phyloP scores from a whole-genome alignment of 2,797 vertebrate genomes.

The Xiphophorus birchmanni region DNA sequence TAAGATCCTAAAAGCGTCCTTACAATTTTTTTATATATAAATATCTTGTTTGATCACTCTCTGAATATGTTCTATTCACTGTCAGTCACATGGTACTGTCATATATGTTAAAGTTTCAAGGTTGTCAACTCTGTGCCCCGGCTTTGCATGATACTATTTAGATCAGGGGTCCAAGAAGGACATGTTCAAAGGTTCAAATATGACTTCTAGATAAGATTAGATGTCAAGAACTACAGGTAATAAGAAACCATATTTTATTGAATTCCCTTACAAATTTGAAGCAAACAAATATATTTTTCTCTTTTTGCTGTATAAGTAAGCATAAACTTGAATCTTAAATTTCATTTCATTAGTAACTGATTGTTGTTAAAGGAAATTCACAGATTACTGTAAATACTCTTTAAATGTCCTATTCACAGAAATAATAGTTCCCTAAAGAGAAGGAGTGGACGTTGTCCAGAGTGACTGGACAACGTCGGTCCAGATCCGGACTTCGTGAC shows the following conservation, averaged over 20 bases:
- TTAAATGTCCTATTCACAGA: background rate
- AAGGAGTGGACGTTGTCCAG: background rate
- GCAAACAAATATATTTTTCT: background rate
- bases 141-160: background rate
- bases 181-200: background rate
- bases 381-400: background rate
- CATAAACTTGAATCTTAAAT: background rate
- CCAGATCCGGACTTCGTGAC: background rate
- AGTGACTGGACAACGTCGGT: background rate
- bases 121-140: background rate
- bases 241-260: background rate
- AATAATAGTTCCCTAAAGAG: background rate
- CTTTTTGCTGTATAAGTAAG: background rate
- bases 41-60: background rate
- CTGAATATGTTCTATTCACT: background rate
- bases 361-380: background rate
- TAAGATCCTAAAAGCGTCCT: background rate
- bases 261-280: background rate
- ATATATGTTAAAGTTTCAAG: background rate
- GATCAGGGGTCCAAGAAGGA: background rate
- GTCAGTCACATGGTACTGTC: background rate
- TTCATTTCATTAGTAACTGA: background rate
- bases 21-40: background rate
- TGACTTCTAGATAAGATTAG: constrained; percentile 2
- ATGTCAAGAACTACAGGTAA: background rate